phyloP scores from a whole-genome alignment of 2,888 invertebrate species.

The Agrenia bidenticulata region DNA sequence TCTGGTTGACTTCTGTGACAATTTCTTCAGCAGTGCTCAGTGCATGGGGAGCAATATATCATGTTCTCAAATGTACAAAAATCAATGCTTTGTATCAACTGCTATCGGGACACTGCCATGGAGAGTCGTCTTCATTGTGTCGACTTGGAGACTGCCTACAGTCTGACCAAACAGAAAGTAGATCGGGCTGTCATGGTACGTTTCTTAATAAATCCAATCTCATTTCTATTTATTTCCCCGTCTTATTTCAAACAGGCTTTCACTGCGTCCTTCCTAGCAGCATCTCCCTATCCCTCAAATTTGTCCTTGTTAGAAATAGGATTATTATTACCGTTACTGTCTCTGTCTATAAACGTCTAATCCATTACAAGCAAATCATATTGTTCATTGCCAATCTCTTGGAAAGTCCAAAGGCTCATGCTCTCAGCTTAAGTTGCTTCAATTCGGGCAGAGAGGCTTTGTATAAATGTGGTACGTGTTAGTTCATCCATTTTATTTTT shows the following conservation, averaged over 20 bases:
- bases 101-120: constrained; percentile 69
- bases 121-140: constrained; percentile 68
- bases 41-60: constrained; percentile 72
- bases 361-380: too few relatives aligned
- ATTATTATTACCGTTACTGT: too few relatives aligned
- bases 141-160: constrained; percentile 73
- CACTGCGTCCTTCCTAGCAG: constrained; percentile 11
- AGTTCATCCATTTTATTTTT: too few relatives aligned
- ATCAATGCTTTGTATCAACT: constrained; percentile 72
- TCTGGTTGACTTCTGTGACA: background rate
- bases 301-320: background rate
- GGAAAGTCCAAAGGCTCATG: too few relatives aligned
- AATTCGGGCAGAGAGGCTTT: too few relatives aligned
- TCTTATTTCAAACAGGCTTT: too few relatives aligned
- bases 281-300: background rate
- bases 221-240: constrained; percentile 49
- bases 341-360: too few relatives aligned
- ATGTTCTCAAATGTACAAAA: constrained; percentile 71
- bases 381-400: too few relatives aligned
- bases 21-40: constrained; percentile 59
- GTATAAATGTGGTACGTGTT: too few relatives aligned
- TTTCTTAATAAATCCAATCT: constrained; percentile 51
- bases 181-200: constrained; percentile 64
- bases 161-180: constrained; percentile 68
- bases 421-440: too few relatives aligned